Evolutionary conservation across 2,888 invertebrate genomes (phyloP), one percentile per base, ranked within the genome.

Genomic region (Cartodere bifasciata): DNA sequence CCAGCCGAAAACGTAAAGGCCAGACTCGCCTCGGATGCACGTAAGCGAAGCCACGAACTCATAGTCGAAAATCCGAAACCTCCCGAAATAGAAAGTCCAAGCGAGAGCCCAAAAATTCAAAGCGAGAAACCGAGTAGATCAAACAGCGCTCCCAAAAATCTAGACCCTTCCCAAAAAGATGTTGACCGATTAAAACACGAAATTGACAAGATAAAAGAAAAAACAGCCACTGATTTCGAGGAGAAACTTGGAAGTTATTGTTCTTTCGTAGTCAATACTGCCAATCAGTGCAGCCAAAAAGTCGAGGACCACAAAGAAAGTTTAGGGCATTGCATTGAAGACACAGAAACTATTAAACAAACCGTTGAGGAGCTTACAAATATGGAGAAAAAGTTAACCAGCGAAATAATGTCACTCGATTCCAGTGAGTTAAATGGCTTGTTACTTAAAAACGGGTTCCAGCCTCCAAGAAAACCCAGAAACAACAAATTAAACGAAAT

Each of bases 1-100:
- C 55, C 71, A 6, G 64, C 66, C 1, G 68, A 70, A 51, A 65
- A 63, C 11, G 66, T 71, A 1, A 68, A 66, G 56, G 66, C 70
- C 22, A 65, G 71, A 13, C 63, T 70, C 56, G 65, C 69, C 2
- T 63, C 64, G 17, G 53, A 65, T 13, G 6, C 5, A 14, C 13
- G 4, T 27, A 6, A 6, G 7, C n/a, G 20, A n/a, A 20, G 20
- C 20, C 7, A 13, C 1, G 34, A 30, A 16, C 20, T n/a, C 6
- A 17, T 29, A 23, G 11, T 28, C 14, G 10, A 15, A 28, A 16
- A 12, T 23, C 28, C 10, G 24, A 12, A 13, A 28, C 33, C 2
- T 29, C 33, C 4, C 28, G 29, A 11, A 33, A 33, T 33, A 13
- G 28, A 28, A 24, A 28, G 29, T n/a, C n/a, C n/a, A n/a, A n/a